These are phyloP conservation scores for Drosophila triauraria DNA, from an alignment of 1,140 invertebrate species.

Conservation along the genomic window DNA sequence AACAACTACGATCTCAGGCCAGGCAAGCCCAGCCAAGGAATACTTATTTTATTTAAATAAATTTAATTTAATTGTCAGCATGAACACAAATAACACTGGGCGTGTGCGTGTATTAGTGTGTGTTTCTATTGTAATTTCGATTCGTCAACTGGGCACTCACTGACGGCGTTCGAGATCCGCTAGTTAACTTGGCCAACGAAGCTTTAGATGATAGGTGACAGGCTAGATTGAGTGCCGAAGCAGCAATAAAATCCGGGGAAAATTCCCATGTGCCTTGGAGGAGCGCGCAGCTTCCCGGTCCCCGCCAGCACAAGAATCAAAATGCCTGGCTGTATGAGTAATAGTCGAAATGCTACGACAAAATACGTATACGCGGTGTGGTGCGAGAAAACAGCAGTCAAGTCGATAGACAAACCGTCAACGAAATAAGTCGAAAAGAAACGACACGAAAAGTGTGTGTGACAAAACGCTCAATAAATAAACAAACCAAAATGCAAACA, in stretches of 20 bases:
- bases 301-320: constrained; percentile 4
- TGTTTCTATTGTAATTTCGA: constrained; percentile 68
- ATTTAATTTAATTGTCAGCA: constrained; percentile 82
- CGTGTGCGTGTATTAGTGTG: constrained; percentile 39
- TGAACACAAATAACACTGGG: constrained; percentile 39
- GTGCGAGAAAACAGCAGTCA: constrained; percentile 21
- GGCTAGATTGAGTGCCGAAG: neutral
- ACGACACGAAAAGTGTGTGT: constrained; percentile 59
- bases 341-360: constrained; percentile 61
- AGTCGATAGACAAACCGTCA: constrained; percentile 40
- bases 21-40: constrained; percentile 66
- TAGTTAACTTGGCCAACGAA: constrained; percentile 29
- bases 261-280: constrained; percentile 8
- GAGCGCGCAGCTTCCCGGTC: neutral
- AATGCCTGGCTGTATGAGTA: constrained; percentile 70
- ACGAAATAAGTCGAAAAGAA: constrained; percentile 14
- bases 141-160: constrained; percentile 59
- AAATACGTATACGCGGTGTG: constrained; percentile 74
- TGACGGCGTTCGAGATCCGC: constrained; percentile 1
- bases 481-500: constrained; percentile 63
- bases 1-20: constrained; percentile 49
- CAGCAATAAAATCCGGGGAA: constrained; percentile 5
- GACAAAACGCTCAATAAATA: constrained; percentile 76
- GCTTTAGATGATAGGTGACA: constrained; percentile 3
- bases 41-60: constrained; percentile 84